Conservation (phyloP, 2,888 invertebrate genomes). For the Standfussiana lucernea region DNA sequence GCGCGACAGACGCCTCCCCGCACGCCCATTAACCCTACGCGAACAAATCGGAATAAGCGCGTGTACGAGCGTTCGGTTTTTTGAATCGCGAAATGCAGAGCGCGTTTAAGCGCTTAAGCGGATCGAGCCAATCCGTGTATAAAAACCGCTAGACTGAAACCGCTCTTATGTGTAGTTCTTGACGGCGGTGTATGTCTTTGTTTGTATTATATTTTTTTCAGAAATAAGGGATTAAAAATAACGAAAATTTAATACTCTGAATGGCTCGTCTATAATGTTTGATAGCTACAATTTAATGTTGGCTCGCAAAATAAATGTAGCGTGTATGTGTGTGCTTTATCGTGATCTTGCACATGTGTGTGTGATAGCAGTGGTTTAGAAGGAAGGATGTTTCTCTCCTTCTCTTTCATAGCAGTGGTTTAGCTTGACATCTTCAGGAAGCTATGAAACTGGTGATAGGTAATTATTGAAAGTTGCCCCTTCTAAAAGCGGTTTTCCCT, state of each 20-base stretch:
- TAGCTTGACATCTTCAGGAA: slow-evolving; percentile 55
- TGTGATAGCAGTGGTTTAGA: slow-evolving; percentile 53
- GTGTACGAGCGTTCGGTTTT: background rate
- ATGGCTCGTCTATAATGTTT: background rate
- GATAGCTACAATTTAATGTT: slow-evolving; percentile 13
- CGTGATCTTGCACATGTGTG: slow-evolving; percentile 48
- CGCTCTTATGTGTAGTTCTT: background rate
- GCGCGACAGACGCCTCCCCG: background rate
- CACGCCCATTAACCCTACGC: background rate
- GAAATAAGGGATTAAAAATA: background rate
- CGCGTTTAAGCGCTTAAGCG: background rate
- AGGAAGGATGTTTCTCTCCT: background rate
- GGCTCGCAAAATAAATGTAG: slow-evolving; percentile 76
- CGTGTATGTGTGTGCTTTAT: slow-evolving; percentile 69
- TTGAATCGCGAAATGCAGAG: background rate
- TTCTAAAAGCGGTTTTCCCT: background rate
- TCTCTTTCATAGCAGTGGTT: slow-evolving; percentile 41
- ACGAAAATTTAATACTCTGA: background rate
- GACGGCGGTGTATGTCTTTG: background rate
- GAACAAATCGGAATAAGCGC: background rate
- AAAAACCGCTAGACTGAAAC: background rate
- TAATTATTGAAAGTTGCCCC: background rate
- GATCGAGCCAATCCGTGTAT: background rate
- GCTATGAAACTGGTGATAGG: slow-evolving; percentile 54
- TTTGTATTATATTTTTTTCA: background rate